A percentile compares a stretch with the other conserved stretches of the same genome.
These are phyloP conservation scores for Engystomops pustulosus DNA, from an alignment of 2,113 vertebrate genomes.

Conservation along the genomic window DNA sequence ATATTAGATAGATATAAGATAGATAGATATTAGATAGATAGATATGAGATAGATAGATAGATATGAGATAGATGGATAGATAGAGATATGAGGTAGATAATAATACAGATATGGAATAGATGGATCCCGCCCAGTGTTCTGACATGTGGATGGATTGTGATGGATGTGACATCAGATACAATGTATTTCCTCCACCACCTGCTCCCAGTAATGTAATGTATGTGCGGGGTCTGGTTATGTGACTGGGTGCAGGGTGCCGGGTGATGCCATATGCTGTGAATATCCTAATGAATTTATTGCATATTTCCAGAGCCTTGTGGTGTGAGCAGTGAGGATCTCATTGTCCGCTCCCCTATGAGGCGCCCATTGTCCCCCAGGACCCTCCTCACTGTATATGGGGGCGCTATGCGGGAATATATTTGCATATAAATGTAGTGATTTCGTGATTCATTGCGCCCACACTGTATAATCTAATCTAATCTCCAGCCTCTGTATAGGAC, in stretches of 20 bases:
- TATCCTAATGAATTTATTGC: conserved; percentile 17
- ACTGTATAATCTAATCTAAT: conserved; percentile 33
- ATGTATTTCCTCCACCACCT: neutral
- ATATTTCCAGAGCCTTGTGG: neutral
- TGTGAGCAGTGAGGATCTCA: neutral
- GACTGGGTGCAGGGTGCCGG: neutral
- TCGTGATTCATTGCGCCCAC: conserved; percentile 12
- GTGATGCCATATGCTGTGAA: too few relatives aligned
- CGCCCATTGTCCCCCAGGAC: neutral
- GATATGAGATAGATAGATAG: neutral
- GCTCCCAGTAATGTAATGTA: conserved; percentile 11
- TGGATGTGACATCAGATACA: conserved; percentile 9
- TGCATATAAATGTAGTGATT: conserved; percentile 17
- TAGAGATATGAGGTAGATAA: neutral
- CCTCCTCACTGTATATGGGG: neutral
- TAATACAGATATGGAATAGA: neutral
- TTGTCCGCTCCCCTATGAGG: neutral
- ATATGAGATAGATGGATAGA: neutral
- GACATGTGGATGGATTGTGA: neutral
- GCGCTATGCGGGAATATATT: neutral
- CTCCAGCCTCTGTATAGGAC: neutral
- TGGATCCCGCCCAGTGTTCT: neutral
- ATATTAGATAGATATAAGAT: neutral
- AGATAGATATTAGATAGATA: neutral
- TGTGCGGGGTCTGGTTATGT: neutral